Percentiles rank a stretch among this genome's conserved stretches.
phyloP scores from a whole-genome alignment of 2,888 invertebrate species.

The Cataglyphis cursor region DNA sequence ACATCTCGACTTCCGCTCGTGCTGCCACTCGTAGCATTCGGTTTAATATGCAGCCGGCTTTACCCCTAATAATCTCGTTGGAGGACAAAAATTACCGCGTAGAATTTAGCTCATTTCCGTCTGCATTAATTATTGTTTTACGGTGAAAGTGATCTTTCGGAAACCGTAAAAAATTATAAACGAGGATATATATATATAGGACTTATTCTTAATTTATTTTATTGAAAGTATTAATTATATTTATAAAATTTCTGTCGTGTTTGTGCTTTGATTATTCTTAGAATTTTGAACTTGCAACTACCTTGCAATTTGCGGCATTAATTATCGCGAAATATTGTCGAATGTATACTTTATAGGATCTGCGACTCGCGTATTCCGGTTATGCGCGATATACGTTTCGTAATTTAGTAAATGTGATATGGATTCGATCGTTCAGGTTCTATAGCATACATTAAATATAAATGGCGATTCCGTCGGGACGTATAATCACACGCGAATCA shows the following conservation, averaged over 20 bases:
- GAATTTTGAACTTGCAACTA: slow-evolving; percentile 30
- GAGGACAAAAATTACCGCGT: slow-evolving; percentile 26
- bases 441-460: slow-evolving; percentile 40
- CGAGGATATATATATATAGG: background rate
- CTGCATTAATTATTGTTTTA: slow-evolving; percentile 28
- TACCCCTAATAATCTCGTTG: slow-evolving; percentile 19
- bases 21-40: slow-evolving; percentile 13
- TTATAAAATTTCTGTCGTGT: background rate
- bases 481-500: slow-evolving; percentile 48
- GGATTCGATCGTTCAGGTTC: slow-evolving; percentile 28
- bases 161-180: background rate
- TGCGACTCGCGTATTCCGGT: background rate
- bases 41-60: slow-evolving; percentile 34
- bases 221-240: slow-evolving; percentile 1
- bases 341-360: slow-evolving; percentile 38
- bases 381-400: slow-evolving; percentile 2
- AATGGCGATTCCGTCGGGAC: slow-evolving; percentile 45
- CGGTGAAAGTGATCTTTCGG: background rate
- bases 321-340: slow-evolving; percentile 32
- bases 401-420: slow-evolving; percentile 51
- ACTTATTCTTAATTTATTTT: background rate
- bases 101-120: slow-evolving; percentile 29
- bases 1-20: slow-evolving; percentile 60
- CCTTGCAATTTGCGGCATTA: slow-evolving; percentile 4
- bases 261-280: slow-evolving; percentile 19